phyloP scores from a whole-genome alignment of 2,113 vertebrate genomes.

The Edolisoma coerulescens region DNA sequence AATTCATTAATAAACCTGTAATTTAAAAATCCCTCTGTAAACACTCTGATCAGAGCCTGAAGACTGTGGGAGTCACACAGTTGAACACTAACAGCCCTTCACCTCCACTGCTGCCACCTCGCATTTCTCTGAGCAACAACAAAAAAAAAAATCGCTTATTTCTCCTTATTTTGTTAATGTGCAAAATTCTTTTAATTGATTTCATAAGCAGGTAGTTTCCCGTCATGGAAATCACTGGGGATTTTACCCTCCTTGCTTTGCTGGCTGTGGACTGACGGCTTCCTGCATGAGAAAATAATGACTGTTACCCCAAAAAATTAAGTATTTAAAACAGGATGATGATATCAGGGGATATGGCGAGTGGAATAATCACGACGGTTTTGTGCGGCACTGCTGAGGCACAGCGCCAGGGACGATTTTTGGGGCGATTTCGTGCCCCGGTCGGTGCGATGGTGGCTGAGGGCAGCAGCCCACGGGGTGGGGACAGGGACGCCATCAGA shows the following conservation, averaged over 20 bases:
- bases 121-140: neutral
- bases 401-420: too few species aligned
- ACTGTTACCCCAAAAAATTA: neutral
- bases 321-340: neutral
- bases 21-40: neutral
- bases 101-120: neutral
- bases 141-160: neutral
- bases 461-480: neutral
- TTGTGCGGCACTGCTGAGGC: neutral
- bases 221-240: neutral
- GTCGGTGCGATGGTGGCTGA: rapidly evolving
- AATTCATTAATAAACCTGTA: neutral
- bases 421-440: rapidly evolving
- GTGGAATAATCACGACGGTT: rapidly evolving
- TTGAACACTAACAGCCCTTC: neutral
- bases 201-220: neutral
- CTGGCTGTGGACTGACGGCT: neutral
- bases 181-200: neutral
- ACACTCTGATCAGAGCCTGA: neutral
- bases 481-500: rapidly evolving
- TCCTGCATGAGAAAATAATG: neutral
- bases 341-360: rapidly evolving
- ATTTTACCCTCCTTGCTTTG: neutral
- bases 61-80: neutral
- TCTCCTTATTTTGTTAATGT: neutral